Percentiles rank a stretch among this genome's conserved stretches.
phyloP scores from a whole-genome alignment of 2,888 invertebrate species.

The Atherix ibis region DNA sequence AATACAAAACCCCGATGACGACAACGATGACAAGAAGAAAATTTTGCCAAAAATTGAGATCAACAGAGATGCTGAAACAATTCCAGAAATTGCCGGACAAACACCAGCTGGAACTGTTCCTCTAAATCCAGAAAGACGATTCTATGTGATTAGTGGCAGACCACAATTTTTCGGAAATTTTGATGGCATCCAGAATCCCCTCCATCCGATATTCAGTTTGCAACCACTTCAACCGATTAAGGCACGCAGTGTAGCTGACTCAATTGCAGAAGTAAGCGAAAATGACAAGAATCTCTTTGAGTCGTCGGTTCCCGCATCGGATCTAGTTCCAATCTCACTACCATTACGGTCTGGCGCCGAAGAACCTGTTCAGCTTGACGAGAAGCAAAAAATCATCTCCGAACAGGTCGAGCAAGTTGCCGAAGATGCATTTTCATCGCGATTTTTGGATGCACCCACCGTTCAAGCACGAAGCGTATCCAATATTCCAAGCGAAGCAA shows the following conservation, averaged over 20 bases:
- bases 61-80: conserved; percentile 6
- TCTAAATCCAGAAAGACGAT: conserved; percentile 33
- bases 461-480: neutral
- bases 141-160: conserved; percentile 41
- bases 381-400: too few species aligned
- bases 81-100: conserved; percentile 7
- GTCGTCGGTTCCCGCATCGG: neutral
- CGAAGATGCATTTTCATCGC: too few species aligned
- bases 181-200: conserved; percentile 14
- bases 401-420: neutral
- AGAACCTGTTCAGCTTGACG: neutral
- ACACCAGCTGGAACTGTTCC: conserved; percentile 13
- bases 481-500: neutral
- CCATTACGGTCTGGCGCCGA: conserved; percentile 2
- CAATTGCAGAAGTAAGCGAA: conserved; percentile 1
- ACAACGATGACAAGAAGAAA: too few species aligned
- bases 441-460: neutral
- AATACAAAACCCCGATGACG: too few species aligned
- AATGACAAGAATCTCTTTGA: neutral
- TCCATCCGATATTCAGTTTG: conserved; percentile 14
- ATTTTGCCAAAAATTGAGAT: too few species aligned
- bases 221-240: conserved; percentile 15
- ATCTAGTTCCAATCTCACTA: conserved; percentile 1
- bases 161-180: conserved; percentile 30
- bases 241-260: conserved; percentile 12